These are phyloP conservation scores for Carapus acus DNA, from an alignment of 2,797 vertebrate species.

Conservation along the genomic window DNA sequence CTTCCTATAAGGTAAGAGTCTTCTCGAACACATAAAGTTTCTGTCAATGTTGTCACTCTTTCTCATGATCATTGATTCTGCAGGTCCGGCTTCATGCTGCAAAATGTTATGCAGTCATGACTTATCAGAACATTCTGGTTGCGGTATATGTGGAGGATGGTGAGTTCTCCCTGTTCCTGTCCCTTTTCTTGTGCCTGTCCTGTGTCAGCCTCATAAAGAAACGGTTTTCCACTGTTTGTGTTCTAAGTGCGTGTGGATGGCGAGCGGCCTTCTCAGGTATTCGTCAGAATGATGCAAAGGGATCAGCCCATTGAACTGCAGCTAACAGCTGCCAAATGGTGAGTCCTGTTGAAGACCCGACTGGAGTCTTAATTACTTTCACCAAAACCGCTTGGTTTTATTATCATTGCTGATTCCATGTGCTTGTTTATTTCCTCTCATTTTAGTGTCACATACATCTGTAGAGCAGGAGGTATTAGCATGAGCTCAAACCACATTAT, in stretches of 20 bases:
- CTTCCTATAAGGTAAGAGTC: conserved; percentile 84
- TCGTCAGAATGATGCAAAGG: conserved; percentile 98
- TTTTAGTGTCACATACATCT: conserved; percentile 97
- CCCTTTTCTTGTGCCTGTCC: background rate
- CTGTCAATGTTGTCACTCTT: background rate
- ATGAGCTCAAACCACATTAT: conserved; percentile 90
- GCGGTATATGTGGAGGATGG: conserved; percentile 96
- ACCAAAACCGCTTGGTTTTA: no score
- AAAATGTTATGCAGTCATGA: conserved; percentile 97
- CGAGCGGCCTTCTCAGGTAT: conserved; percentile 93
- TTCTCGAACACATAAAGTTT: no score
- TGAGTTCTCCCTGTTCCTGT: conserved; percentile 59
- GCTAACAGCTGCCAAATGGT: conserved; percentile 99
- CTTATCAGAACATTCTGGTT: conserved; percentile 97
- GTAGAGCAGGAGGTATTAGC: conserved; percentile 92
- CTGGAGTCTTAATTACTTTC: background rate
- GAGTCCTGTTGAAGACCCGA: conserved; percentile 39
- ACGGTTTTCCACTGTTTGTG: background rate
- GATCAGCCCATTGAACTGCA: conserved; percentile 99
- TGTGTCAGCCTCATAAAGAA: background rate
- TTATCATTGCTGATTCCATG: no score
- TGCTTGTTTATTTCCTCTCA: conserved; percentile 22
- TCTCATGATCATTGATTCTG: conserved; percentile 1
- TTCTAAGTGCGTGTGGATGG: conserved; percentile 87
- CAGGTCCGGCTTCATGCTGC: conserved; percentile 98